Evolutionary conservation across 2,797 vertebrate species (phyloP).

Genomic region (Poeciliopsis turneri): DNA sequence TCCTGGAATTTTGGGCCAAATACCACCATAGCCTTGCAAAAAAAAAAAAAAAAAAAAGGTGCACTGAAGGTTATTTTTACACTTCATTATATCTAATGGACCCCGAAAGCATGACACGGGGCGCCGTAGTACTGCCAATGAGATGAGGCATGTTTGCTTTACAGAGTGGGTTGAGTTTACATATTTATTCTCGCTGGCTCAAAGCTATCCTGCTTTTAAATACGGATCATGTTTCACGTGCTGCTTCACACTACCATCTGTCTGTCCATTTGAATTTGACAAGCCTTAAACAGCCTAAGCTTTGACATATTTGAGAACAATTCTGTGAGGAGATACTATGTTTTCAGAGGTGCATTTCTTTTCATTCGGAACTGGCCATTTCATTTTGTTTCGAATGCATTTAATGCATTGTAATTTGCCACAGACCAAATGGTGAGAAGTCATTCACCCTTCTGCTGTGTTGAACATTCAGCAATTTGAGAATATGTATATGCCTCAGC

Average conservation of each 20-base stretch:
- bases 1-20: conserved; percentile 51
- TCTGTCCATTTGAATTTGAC: conserved; percentile 66
- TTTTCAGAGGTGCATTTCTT: conserved; percentile 54
- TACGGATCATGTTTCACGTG: conserved; percentile 71
- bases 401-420: conserved; percentile 34
- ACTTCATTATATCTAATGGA: conserved; percentile 74
- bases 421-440: conserved; percentile 7
- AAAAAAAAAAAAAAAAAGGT: conserved; percentile 44
- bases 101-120: conserved; percentile 71
- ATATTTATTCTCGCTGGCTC: conserved; percentile 63
- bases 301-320: conserved; percentile 74
- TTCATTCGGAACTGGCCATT: conserved; percentile 43
- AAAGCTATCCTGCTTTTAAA: conserved; percentile 59
- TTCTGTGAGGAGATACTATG: conserved; percentile 42
- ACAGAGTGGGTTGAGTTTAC: conserved; percentile 63
- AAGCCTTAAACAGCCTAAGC: conserved; percentile 60
- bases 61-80: conserved; percentile 75
- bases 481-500: neutral
- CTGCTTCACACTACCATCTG: conserved; percentile 61
- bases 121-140: conserved; percentile 51
- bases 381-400: conserved; percentile 21
- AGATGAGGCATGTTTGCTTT: conserved; percentile 62
- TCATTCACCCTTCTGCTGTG: neutral
- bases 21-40: conserved; percentile 41
- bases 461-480: neutral